Conservation (phyloP, 2,113 vertebrate genomes). For the Lota lota region DNA sequence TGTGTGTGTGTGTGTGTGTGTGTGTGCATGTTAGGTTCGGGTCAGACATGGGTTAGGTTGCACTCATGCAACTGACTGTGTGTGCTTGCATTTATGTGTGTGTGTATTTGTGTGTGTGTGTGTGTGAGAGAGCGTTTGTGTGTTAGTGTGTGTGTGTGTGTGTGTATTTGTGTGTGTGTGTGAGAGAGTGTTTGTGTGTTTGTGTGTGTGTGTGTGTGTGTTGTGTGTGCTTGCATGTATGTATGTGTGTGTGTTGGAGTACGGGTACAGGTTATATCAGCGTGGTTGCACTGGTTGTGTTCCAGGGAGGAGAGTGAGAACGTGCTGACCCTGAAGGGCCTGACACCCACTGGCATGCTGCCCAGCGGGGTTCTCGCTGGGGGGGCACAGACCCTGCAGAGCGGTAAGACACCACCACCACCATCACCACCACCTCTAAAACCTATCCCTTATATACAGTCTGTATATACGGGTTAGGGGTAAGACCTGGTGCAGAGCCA, state of each 20-base stretch:
- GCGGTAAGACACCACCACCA: slow-evolving; percentile 64
- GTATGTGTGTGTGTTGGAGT: background rate
- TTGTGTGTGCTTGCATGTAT: background rate
- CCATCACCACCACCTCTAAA: too few species aligned
- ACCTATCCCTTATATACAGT: too few species aligned
- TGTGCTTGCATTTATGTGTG: slow-evolving; percentile 31
- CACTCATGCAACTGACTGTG: slow-evolving; percentile 12
- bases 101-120: too few species aligned
- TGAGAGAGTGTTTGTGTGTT: background rate
- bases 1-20: background rate
- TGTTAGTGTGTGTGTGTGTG: too few species aligned
- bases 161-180: too few species aligned
- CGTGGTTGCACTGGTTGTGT: background rate
- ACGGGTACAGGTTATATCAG: background rate
- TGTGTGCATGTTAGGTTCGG: background rate
- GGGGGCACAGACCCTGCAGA: slow-evolving; percentile 80
- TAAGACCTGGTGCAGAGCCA: too few species aligned
- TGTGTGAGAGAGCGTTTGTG: too few species aligned
- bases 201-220: background rate
- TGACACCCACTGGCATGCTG: slow-evolving; percentile 83
- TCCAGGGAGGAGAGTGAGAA: slow-evolving; percentile 83
- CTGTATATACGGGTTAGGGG: too few species aligned
- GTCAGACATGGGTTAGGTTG: background rate
- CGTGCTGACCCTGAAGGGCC: slow-evolving; percentile 81
- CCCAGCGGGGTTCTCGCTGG: slow-evolving; percentile 80